Percentiles rank a stretch among this genome's conserved stretches.
Conservation (phyloP, 2,113 vertebrate species). For the Limanda limanda region DNA sequence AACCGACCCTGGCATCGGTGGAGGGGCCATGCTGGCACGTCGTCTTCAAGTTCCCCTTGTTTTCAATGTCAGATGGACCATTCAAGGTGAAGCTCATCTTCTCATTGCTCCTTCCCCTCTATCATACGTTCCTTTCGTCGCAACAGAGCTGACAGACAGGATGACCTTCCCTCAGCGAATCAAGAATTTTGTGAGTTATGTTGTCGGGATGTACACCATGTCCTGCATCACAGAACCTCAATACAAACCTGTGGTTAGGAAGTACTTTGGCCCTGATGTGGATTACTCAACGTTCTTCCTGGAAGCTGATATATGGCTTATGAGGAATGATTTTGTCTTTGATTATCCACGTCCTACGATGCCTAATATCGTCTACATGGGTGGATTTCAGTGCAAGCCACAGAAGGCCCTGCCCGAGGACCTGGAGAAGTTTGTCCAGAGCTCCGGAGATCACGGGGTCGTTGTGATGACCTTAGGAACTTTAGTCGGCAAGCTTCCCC, state of each 20-base stretch:
- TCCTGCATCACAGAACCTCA: conserved; percentile 39
- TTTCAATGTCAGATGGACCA: conserved; percentile 80
- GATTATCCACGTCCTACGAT: conserved; percentile 75
- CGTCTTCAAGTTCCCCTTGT: conserved; percentile 78
- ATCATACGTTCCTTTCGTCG: conserved; percentile 76
- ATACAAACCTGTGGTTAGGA: conserved; percentile 70
- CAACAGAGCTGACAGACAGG: conserved; percentile 75
- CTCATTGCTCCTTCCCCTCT: conserved; percentile 78
- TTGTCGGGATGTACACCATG: conserved; percentile 23
- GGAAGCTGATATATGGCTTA: conserved; percentile 80
- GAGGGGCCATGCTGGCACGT: conserved; percentile 74
- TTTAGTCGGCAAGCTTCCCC: conserved; percentile 63
- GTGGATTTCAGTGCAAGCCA: conserved; percentile 72
- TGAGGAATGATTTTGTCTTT: conserved; percentile 81
- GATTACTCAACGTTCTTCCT: conserved; percentile 73
- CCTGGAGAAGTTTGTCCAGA: conserved; percentile 72
- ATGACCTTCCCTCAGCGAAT: conserved; percentile 80
- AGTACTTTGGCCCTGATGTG: conserved; percentile 73
- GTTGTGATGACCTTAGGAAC: conserved; percentile 79
- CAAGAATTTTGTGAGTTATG: conserved; percentile 68
- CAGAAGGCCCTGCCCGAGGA: conserved; percentile 53
- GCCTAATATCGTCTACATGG: conserved; percentile 73
- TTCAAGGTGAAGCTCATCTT: conserved; percentile 79
- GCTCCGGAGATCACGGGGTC: conserved; percentile 76
- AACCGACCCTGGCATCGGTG: conserved; percentile 72